Evolutionary conservation across 2,113 vertebrate genomes (phyloP).

Genomic region (Psephotus haematonotus): DNA sequence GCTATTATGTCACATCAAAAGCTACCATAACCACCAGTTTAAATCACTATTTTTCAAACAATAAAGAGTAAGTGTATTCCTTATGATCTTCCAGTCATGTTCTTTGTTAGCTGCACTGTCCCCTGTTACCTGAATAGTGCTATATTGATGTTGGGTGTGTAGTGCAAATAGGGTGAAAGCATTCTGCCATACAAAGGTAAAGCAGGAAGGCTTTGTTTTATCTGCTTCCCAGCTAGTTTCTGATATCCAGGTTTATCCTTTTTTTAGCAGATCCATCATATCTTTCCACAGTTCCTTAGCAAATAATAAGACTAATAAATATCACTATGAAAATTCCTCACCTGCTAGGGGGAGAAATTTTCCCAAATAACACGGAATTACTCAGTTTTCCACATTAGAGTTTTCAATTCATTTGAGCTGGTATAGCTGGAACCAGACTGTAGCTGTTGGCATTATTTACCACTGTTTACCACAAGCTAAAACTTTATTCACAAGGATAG

Average conservation of each 20-base stretch:
- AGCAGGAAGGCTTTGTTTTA: background rate
- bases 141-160: background rate
- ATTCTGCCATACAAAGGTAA: conserved; percentile 16
- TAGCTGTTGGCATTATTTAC: conserved; percentile 8
- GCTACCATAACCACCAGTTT: background rate
- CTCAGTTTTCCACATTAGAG: background rate
- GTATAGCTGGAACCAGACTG: background rate
- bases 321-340: conserved; percentile 38
- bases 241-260: conserved; percentile 51
- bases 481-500: conserved; percentile 20
- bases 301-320: conserved; percentile 62
- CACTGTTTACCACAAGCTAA: conserved; percentile 25
- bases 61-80: background rate
- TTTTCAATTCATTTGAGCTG: conserved; percentile 1
- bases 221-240: conserved; percentile 38
- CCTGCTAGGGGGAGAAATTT: background rate
- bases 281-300: conserved; percentile 25
- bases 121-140: background rate
- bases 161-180: conserved; percentile 12
- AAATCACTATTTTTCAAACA: background rate
- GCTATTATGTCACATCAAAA: background rate
- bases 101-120: background rate
- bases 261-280: conserved; percentile 8
- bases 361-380: background rate
- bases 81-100: background rate